These are phyloP conservation scores for Branchipolynoe longqiensis DNA, from an alignment of 2,888 invertebrate species.

Conservation along the genomic window DNA sequence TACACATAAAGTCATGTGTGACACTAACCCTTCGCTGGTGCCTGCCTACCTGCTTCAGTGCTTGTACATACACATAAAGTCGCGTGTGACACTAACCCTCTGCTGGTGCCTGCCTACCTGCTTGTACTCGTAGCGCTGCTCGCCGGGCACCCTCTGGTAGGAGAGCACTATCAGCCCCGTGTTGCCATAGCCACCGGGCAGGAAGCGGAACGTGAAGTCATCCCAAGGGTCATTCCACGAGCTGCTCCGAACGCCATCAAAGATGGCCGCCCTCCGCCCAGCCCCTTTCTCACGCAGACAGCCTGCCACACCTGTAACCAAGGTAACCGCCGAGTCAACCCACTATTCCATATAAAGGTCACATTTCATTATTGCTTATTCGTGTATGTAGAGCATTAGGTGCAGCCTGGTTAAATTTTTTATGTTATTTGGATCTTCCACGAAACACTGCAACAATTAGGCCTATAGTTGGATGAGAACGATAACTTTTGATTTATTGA, in stretches of 20 bases:
- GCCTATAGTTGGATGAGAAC: too few species aligned
- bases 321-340: too few species aligned
- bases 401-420: too few species aligned
- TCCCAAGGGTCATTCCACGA: slow-evolving; percentile 64
- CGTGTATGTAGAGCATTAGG: too few species aligned
- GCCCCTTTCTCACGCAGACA: slow-evolving; percentile 69
- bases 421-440: too few species aligned
- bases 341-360: too few species aligned
- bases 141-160: slow-evolving; percentile 21
- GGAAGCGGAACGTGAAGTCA: slow-evolving; percentile 20
- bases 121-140: slow-evolving; percentile 9
- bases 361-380: too few species aligned
- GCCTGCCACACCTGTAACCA: slow-evolving; percentile 41
- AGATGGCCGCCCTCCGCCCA: slow-evolving; percentile 75
- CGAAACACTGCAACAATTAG: too few species aligned
- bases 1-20: too few species aligned
- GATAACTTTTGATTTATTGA: too few species aligned
- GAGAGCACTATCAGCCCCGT: background rate
- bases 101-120: background rate
- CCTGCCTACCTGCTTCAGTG: too few species aligned
- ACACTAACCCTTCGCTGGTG: background rate
- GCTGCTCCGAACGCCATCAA: slow-evolving; percentile 69
- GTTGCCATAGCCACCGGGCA: slow-evolving; percentile 5
- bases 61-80: too few species aligned
- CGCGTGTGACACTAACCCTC: background rate